These are phyloP conservation scores for Zygothrica quintamaculata DNA, from an alignment of 2,888 invertebrate species.

Conservation along the genomic window DNA sequence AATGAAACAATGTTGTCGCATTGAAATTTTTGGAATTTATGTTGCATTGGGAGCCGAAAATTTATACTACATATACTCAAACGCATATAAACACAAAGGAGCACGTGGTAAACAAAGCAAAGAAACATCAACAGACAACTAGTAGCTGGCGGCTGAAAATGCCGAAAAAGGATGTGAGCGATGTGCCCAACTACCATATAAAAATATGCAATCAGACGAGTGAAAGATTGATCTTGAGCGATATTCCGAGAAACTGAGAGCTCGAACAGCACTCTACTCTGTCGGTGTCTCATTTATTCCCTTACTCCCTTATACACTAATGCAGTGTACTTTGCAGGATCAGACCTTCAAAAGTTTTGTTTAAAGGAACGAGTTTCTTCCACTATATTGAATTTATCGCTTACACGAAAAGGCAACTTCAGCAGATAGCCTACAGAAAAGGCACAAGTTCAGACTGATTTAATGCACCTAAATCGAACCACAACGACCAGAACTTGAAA, in stretches of 20 bases:
- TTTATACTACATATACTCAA: slow-evolving; percentile 39
- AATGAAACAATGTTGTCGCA: slow-evolving; percentile 42
- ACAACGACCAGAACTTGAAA: slow-evolving; percentile 14
- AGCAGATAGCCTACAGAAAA: slow-evolving; percentile 11
- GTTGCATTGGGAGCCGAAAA: slow-evolving; percentile 69
- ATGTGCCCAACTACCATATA: slow-evolving; percentile 76
- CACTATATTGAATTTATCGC: slow-evolving; percentile 52
- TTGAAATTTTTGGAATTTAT: slow-evolving; percentile 71
- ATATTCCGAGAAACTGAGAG: slow-evolving; percentile 81
- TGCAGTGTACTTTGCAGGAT: slow-evolving; percentile 36
- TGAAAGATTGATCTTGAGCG: slow-evolving; percentile 82
- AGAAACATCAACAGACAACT: slow-evolving; percentile 28
- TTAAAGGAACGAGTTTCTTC: slow-evolving; percentile 40
- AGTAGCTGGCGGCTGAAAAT: slow-evolving; percentile 42
- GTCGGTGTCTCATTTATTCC: no score
- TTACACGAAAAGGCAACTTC: slow-evolving; percentile 47
- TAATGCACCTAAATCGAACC: slow-evolving; percentile 22
- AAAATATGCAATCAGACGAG: slow-evolving; percentile 82
- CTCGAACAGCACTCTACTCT: slow-evolving; percentile 36
- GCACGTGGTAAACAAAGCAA: slow-evolving; percentile 38
- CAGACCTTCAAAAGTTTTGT: slow-evolving; percentile 32
- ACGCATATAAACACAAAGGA: slow-evolving; percentile 6
- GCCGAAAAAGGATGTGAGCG: slow-evolving; percentile 75
- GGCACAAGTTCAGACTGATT: slow-evolving; percentile 30
- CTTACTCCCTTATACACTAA: slow-evolving; percentile 39